A percentile compares a stretch with the other conserved stretches of the same genome.
phyloP scores from a whole-genome alignment of 2,888 invertebrate genomes.

The Branchipolynoe longqiensis region DNA sequence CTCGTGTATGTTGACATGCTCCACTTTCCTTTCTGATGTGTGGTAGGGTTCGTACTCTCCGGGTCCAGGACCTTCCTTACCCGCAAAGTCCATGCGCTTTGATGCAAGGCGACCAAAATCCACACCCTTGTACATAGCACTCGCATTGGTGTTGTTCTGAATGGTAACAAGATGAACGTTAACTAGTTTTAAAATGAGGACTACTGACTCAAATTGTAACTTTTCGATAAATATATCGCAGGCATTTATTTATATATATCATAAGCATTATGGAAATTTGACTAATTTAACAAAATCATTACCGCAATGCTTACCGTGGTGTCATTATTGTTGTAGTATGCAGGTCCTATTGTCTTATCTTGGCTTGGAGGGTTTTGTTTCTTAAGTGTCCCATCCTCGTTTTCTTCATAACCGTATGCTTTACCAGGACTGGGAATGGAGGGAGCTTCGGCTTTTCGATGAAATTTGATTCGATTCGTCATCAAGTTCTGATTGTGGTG shows the following conservation, averaged over 20 bases:
- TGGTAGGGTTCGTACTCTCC: conserved; percentile 80
- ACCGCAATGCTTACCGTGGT: neutral
- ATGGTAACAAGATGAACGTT: neutral
- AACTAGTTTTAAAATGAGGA: neutral
- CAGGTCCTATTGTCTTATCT: conserved; percentile 80
- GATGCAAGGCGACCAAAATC: conserved; percentile 80
- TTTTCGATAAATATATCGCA: neutral
- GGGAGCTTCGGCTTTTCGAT: conserved; percentile 80
- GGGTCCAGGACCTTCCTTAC: conserved; percentile 79
- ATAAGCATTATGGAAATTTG: neutral
- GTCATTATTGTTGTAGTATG: conserved; percentile 74
- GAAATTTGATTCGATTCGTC: conserved; percentile 77
- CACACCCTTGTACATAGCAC: conserved; percentile 77
- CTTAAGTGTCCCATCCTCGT: conserved; percentile 80
- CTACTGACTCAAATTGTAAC: neutral
- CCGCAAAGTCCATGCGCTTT: conserved; percentile 75
- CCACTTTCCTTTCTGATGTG: conserved; percentile 59
- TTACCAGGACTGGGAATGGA: conserved; percentile 81
- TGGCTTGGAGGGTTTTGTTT: conserved; percentile 80
- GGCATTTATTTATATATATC: neutral
- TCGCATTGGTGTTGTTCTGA: conserved; percentile 71
- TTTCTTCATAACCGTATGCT: conserved; percentile 82
- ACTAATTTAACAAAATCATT: neutral
- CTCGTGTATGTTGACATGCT: conserved; percentile 67
- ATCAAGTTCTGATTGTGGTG: conserved; percentile 67